Base-by-base conservation (phyloP, 2,797 vertebrate species). In the Sorex maritimensis region DNA sequence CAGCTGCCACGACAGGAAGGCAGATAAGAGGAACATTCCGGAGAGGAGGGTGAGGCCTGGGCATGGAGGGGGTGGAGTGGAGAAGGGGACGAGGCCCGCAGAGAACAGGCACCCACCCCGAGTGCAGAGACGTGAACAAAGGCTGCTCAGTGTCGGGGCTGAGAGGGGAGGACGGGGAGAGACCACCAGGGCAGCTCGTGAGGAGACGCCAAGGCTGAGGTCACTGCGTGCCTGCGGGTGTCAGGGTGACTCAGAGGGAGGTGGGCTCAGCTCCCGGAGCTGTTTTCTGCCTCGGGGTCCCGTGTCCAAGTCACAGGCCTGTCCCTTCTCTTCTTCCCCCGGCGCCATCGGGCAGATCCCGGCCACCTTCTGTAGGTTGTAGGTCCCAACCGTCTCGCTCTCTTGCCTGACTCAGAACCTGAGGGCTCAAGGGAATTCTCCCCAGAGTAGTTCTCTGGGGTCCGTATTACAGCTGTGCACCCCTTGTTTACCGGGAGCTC, bases 1-100 rank as follows among this genome's bases (percentile, higher is more conserved):
- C 88, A 94, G 84, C 78, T 93, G 88, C 61, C 46, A 34, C 14
- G 83, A 82, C 92, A 65, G 93, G 88, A 81, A 95, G 84, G 84
- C 14, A 88, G 92, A 78, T 88, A 74, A 81, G 92, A 88, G 88
- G 82, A 58, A 67, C 80, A 73, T 86, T 95, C 86, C 87, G 74
- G 65, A 72, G 86, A 58, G 74, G 80, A 71, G 67, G 79, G 88
- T 81, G 86, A 44, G 41, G 80, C 38, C 46, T 34, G 21, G 71
- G 79, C 21, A 4, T 9, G 65, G 63, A 74, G 63, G 46, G 87
- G 63, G 82, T 23, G 23, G 73, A 81, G 30, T 24, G 21, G 61
- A 28, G 55, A 73, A 61, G 46, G 23, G 83, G 63, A 41, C 11
- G 5, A 46, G 41, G 9, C 65, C 65, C 65, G 26, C 28, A 19